Base-by-base conservation (phyloP, 2,113 vertebrate genomes). In the Rattus rattus region DNA sequence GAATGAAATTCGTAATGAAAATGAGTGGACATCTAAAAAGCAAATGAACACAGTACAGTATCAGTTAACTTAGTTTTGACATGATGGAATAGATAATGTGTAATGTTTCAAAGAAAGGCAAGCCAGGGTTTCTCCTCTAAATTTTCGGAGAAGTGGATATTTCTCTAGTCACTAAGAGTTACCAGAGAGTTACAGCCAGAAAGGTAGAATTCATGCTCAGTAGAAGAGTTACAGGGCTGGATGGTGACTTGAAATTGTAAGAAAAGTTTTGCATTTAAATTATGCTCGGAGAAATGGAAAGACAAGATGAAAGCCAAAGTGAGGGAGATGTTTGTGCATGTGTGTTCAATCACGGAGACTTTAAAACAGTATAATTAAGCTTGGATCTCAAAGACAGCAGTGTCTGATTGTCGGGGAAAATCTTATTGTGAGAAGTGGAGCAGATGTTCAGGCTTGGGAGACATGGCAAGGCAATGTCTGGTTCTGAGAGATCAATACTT, bases 401-500 rank as follows among this genome's bases (percentile, higher is more conserved):
- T 13, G 85, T 95, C 85, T 96, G 97, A 97, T 97, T 93, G 95
- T 92, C 36, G 63, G 77, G 73, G 91, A 92, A 80, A 86, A 73
- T 84, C 85, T 92, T 63, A 95, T 56, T 96, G 94, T 94, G 95
- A 94, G 59, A 84, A 76, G 81, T 77, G 80, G 39, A 96, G 80
- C 94, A 96, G 95, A 86, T 96, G 88, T 93, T 93, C 77, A 1
- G 30, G 90, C 79, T 81, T 65, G 33, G 81, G 96, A 90, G 97
- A 94, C 49, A 16, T 20, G 4, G 54, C 36, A 10, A 88, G 26
- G 93, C 90, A 76, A 90, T 73, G 84, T 94, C 87, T 97, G 93
- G 73, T 90, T 92, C n/a, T 93, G 75, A 96, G 84, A 96, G 95
- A 96, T 95, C 84, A 91, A 93, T 96, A 95, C 70, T 96, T 79